Evolutionary conservation across 2,888 invertebrate species (phyloP).

Genomic region (Drosophila greeni): DNA sequence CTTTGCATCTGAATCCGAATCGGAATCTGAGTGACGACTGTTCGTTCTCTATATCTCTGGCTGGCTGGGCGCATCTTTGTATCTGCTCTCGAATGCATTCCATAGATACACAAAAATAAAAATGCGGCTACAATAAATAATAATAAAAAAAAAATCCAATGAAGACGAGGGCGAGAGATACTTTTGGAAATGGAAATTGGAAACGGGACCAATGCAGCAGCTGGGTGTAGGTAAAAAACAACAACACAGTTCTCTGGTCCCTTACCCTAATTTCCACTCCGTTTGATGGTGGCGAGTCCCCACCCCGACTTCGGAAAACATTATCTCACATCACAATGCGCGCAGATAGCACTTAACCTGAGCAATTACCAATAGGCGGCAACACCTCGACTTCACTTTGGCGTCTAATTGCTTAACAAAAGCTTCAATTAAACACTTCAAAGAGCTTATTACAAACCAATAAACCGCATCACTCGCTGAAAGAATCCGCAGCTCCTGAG

Average conservation of each 20-base stretch:
- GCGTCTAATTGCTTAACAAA: slow-evolving; percentile 73
- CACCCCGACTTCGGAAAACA: background rate
- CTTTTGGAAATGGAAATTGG: slow-evolving; percentile 20
- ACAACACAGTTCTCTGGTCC: background rate
- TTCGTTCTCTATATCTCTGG: slow-evolving; percentile 31
- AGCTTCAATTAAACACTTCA: slow-evolving; percentile 74
- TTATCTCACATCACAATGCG: slow-evolving; percentile 31
- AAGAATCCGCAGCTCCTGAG: slow-evolving; percentile 54
- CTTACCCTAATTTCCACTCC: slow-evolving; percentile 21
- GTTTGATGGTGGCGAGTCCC: slow-evolving; percentile 15
- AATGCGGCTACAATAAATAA: slow-evolving; percentile 74
- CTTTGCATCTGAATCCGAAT: slow-evolving; percentile 61
- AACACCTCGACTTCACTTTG: slow-evolving; percentile 63
- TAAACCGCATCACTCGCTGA: slow-evolving; percentile 63
- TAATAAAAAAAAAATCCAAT: slow-evolving; percentile 43
- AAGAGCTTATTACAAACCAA: slow-evolving; percentile 73
- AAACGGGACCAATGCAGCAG: slow-evolving; percentile 12
- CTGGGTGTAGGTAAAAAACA: slow-evolving; percentile 24
- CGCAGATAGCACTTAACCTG: slow-evolving; percentile 48
- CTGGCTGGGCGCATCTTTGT: slow-evolving; percentile 26
- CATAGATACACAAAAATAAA: slow-evolving; percentile 76
- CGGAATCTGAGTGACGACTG: slow-evolving; percentile 33
- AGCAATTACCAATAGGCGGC: slow-evolving; percentile 65
- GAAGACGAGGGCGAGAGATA: slow-evolving; percentile 22
- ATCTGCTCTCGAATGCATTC: slow-evolving; percentile 64